These are phyloP conservation scores for Leiothrix lutea DNA, from an alignment of 2,113 vertebrate genomes.

Conservation along the genomic window DNA sequence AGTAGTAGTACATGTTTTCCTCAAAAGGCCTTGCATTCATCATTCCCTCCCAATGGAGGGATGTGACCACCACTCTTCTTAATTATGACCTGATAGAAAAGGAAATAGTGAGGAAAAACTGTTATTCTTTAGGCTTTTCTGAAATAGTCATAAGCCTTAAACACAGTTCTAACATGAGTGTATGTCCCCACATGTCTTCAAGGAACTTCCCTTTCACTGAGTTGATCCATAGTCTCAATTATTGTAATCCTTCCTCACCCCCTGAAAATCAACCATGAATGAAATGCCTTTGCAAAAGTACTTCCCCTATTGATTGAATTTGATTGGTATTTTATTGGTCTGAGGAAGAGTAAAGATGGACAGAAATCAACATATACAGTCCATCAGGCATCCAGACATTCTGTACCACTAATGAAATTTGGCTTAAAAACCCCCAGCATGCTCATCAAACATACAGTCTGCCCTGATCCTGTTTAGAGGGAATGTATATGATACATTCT, in stretches of 20 bases:
- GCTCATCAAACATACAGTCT: neutral
- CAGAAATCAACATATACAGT: neutral
- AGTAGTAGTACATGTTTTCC: neutral
- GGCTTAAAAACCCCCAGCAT: neutral
- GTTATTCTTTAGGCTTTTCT: neutral
- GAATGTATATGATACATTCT: neutral
- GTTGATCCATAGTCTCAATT: neutral
- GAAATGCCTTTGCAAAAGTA: neutral
- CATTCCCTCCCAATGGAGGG: neutral
- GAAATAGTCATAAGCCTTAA: neutral
- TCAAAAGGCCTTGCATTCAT: neutral
- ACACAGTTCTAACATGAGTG: neutral
- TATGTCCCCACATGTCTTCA: neutral
- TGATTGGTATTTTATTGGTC: neutral
- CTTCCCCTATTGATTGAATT: neutral
- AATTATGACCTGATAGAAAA: neutral
- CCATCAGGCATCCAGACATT: neutral
- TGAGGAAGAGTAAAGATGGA: neutral
- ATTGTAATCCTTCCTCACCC: neutral
- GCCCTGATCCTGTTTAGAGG: neutral
- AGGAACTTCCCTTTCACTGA: neutral
- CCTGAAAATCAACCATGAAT: neutral
- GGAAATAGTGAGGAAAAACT: neutral
- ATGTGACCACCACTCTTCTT: neutral
- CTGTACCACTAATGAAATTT: neutral